Conservation (phyloP, 2,888 invertebrate species). For the Napeogenes inachia region DNA sequence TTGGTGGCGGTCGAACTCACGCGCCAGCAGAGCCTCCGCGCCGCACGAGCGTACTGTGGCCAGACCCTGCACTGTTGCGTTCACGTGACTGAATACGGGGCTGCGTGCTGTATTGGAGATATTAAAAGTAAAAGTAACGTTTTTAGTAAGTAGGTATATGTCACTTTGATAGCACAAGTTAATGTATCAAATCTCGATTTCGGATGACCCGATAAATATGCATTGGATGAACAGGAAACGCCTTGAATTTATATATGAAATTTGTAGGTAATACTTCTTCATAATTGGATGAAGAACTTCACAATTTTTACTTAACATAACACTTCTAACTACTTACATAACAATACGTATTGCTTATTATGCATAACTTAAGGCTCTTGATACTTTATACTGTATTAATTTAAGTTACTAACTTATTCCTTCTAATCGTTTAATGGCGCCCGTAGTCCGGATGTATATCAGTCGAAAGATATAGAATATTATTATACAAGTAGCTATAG, state of each 20-base stretch:
- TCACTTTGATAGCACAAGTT: background rate
- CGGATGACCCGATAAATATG: too few species aligned
- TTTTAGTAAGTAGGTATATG: too few species aligned
- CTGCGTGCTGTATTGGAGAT: constrained; percentile 80
- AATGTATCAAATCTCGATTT: too few species aligned
- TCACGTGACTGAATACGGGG: constrained; percentile 90
- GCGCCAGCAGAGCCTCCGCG: constrained; percentile 80
- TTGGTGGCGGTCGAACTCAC: constrained; percentile 77
- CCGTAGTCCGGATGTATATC: constrained; percentile 82
- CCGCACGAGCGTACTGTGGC: constrained; percentile 88
- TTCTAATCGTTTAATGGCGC: constrained; percentile 83
- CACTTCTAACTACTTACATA: too few species aligned
- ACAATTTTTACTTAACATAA: too few species aligned
- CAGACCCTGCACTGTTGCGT: constrained; percentile 86
- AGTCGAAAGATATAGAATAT: constrained; percentile 80
- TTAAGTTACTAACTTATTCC: constrained; percentile 77
- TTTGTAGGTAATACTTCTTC: too few species aligned
- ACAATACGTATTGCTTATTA: background rate
- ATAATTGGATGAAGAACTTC: too few species aligned
- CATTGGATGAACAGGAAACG: too few species aligned
- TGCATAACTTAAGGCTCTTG: background rate
- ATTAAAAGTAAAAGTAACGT: too few species aligned
- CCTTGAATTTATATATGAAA: too few species aligned
- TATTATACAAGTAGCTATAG: constrained; percentile 75
- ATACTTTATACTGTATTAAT: background rate